Conservation (phyloP, 2,888 invertebrate genomes). For the Troides aeacus region DNA sequence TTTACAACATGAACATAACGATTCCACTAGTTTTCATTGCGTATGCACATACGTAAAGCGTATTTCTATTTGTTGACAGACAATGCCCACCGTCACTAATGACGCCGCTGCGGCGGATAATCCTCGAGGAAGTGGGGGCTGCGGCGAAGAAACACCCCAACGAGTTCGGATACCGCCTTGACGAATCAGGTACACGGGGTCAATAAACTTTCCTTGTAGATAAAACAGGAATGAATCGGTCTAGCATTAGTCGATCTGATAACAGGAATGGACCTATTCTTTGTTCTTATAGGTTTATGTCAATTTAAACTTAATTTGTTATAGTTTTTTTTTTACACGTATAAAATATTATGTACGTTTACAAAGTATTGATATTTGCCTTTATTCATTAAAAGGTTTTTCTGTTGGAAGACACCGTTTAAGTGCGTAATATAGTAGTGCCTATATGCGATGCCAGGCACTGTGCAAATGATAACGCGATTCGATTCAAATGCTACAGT, state of each 20-base stretch:
- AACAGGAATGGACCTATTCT: constrained; percentile 10
- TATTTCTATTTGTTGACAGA: constrained; percentile 64
- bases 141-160: constrained; percentile 83
- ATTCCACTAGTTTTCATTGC: neutral
- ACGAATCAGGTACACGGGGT: constrained; percentile 78
- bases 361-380: neutral
- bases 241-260: constrained; percentile 14
- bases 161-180: constrained; percentile 81
- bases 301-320: neutral
- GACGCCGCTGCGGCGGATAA: constrained; percentile 83
- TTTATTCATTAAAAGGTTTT: no score
- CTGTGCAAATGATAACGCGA: no score
- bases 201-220: constrained; percentile 30
- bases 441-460: no score
- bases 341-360: neutral
- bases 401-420: no score
- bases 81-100: constrained; percentile 85
- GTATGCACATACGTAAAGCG: constrained; percentile 4
- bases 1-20: neutral
- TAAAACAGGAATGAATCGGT: constrained; percentile 7
- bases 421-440: no score
- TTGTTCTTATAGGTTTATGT: constrained; percentile 1
- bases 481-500: no score
- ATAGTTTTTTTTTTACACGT: neutral
- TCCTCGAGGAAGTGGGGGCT: constrained; percentile 83